Evolutionary conservation across 2,888 invertebrate genomes (phyloP).

Genomic region (Lissonota sp.): DNA sequence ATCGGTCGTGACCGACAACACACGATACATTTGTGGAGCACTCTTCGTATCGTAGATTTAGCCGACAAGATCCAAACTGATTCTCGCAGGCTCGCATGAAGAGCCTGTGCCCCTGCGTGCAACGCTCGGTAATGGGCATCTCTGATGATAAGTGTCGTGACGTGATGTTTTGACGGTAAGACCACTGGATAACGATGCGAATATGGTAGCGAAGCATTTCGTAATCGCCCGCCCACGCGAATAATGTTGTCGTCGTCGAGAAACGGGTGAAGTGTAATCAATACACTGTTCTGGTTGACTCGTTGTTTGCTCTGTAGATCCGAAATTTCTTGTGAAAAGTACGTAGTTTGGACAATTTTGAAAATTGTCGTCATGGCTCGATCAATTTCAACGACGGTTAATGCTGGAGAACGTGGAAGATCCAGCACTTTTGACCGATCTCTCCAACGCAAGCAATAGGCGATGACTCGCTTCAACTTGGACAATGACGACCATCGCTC

Average conservation of each 20-base stretch:
- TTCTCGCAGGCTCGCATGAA: constrained; percentile 45
- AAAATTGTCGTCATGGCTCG: not conserved
- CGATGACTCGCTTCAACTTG: not conserved
- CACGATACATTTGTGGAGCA: constrained; percentile 1
- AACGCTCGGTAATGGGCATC: constrained; percentile 61
- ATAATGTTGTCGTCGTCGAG: constrained; percentile 57
- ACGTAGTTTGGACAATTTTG: constrained; percentile 26
- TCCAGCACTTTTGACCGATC: too few relatives aligned
- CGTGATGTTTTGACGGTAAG: constrained; percentile 37
- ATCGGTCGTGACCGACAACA: not conserved
- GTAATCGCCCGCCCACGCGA: constrained; percentile 61
- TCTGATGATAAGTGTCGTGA: constrained; percentile 54
- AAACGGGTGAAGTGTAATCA: constrained; percentile 46
- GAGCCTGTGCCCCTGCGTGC: constrained; percentile 10
- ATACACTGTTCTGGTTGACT: constrained; percentile 36
- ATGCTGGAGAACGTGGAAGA: not conserved
- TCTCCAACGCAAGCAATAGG: constrained; percentile 1
- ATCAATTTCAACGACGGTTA: not conserved
- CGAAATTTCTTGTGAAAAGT: constrained; percentile 15
- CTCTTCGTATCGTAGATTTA: not conserved
- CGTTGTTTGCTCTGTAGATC: not conserved
- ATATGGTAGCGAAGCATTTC: constrained; percentile 28
- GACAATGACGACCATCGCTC: not conserved
- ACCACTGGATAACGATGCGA: constrained; percentile 51
- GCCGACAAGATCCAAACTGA: too few relatives aligned